Conservation (phyloP, 1,140 invertebrate species). For the Ceratina australensis region DNA sequence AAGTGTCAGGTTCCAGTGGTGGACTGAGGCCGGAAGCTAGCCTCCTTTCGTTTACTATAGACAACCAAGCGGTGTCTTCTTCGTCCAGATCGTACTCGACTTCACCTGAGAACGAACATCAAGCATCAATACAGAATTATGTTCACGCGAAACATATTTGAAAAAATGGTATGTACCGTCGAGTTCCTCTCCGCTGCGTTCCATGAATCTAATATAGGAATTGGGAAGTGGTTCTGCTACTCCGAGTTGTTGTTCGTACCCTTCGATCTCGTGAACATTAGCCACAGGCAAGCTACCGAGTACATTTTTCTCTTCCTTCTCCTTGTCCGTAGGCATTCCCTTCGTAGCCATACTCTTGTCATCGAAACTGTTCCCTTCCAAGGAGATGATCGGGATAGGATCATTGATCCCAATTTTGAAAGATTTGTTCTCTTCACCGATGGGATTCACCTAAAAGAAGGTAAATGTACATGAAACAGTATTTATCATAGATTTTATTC, state of each 20-base stretch:
- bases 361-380: constrained; percentile 67
- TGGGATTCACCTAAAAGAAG: constrained; percentile 67
- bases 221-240: constrained; percentile 89
- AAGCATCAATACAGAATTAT: background rate
- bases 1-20: constrained; percentile 89
- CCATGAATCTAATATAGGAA: constrained; percentile 94
- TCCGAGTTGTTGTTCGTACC: constrained; percentile 85
- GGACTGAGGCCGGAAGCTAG: constrained; percentile 83
- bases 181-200: constrained; percentile 95
- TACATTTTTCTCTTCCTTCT: constrained; percentile 75
- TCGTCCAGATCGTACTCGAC: constrained; percentile 99
- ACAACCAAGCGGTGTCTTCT: constrained; percentile 96
- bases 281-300: constrained; percentile 87
- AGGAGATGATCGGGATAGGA: constrained; percentile 70
- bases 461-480: no score
- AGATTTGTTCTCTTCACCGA: constrained; percentile 73
- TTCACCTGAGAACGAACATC: constrained; percentile 78
- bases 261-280: constrained; percentile 87
- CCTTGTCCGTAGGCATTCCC: constrained; percentile 65
- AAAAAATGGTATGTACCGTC: constrained; percentile 84
- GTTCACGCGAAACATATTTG: background rate
- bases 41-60: constrained; percentile 91
- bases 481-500: background rate
- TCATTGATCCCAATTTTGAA: constrained; percentile 74
- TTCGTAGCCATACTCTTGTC: constrained; percentile 67